A percentile compares a stretch with the other conserved stretches of the same genome.
phyloP scores from a whole-genome alignment of 2,797 vertebrate genomes.

The Discoglossus pictus region DNA sequence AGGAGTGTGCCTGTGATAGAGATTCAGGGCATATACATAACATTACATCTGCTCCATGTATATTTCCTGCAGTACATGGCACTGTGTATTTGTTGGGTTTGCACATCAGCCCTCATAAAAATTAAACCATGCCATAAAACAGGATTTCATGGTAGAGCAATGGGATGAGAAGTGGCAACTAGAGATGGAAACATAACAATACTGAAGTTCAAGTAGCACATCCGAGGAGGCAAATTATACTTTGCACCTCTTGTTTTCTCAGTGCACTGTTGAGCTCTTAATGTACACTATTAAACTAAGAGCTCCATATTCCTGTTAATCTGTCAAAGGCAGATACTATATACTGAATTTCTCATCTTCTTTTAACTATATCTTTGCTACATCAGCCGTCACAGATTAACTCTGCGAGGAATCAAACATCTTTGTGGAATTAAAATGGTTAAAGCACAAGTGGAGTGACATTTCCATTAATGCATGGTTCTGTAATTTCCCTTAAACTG shows the following conservation, averaged over 20 bases:
- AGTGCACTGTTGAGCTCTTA: slow-evolving; percentile 15
- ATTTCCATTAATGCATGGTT: slow-evolving; percentile 56
- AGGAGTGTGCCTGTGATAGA: too few relatives aligned
- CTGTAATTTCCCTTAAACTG: slow-evolving; percentile 58
- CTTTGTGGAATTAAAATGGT: slow-evolving; percentile 26
- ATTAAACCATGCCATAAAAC: too few relatives aligned
- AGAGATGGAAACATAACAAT: too few relatives aligned
- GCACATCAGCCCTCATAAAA: too few relatives aligned
- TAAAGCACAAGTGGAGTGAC: slow-evolving; percentile 63
- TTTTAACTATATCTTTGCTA: slow-evolving; percentile 38
- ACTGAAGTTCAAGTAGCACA: too few relatives aligned
- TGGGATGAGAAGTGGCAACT: too few relatives aligned
- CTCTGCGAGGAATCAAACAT: not conserved
- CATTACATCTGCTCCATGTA: too few relatives aligned
- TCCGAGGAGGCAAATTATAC: slow-evolving; percentile 14
- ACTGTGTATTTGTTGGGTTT: too few relatives aligned
- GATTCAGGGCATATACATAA: too few relatives aligned
- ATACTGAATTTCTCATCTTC: slow-evolving; percentile 66
- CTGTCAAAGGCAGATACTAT: slow-evolving; percentile 67
- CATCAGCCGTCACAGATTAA: not conserved
- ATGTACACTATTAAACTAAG: slow-evolving; percentile 58
- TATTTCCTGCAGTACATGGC: too few relatives aligned
- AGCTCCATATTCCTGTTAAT: slow-evolving; percentile 65
- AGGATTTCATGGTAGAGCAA: too few relatives aligned
- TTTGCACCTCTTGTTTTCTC: slow-evolving; percentile 17